phyloP scores from a whole-genome alignment of 2,113 vertebrate genomes.

The Dicaeum eximium region DNA sequence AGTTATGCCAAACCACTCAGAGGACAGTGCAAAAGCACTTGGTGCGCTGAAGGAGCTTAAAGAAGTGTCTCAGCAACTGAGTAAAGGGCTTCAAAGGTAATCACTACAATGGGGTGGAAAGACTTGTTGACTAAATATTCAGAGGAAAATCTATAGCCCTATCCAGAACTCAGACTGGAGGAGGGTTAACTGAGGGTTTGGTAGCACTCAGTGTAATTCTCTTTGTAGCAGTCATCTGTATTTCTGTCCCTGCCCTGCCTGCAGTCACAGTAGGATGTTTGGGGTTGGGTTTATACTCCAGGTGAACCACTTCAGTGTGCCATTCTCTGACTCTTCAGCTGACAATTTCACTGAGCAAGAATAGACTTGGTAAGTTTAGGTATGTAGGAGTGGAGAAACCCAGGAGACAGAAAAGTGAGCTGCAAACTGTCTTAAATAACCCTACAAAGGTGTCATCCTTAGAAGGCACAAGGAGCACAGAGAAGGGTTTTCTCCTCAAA shows the following conservation, averaged over 20 bases:
- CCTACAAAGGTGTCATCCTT: background rate
- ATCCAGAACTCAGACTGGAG: background rate
- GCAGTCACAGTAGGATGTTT: background rate
- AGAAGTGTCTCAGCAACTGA: background rate
- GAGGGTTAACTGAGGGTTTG: background rate
- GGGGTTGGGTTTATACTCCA: background rate
- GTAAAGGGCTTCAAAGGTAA: conserved; percentile 68
- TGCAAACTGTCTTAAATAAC: background rate
- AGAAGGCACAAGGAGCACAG: background rate
- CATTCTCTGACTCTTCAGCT: background rate
- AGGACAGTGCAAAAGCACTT: background rate
- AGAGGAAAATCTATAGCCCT: background rate
- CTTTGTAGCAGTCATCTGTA: background rate
- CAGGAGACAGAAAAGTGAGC: background rate
- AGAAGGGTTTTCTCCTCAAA: background rate
- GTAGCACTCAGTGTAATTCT: background rate
- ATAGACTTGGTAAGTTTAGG: background rate
- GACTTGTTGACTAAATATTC: background rate
- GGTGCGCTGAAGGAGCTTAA: conserved; percentile 34
- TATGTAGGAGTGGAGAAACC: background rate
- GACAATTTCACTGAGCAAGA: background rate
- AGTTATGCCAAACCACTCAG: background rate
- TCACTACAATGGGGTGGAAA: background rate
- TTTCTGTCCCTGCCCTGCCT: background rate
- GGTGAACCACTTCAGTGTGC: background rate